Conservation (phyloP, 2,797 vertebrate genomes). For the Brotula barbata region DNA sequence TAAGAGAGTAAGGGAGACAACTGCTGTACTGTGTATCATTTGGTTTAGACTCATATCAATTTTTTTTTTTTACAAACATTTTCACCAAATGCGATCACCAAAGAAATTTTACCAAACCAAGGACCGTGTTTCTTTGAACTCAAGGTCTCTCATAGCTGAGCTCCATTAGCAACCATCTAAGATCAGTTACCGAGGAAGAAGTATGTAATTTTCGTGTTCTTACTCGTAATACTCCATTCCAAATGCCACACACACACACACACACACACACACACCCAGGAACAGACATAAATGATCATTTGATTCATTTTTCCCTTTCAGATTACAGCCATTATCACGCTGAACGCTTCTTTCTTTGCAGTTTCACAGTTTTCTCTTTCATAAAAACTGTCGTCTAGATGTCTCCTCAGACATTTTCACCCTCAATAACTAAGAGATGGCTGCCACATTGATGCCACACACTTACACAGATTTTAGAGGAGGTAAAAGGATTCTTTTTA, state of each 20-base stretch:
- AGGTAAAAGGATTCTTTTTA: not conserved
- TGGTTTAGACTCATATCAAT: too few relatives aligned
- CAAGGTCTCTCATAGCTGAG: constrained; percentile 13
- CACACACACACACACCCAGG: not conserved
- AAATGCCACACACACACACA: too few relatives aligned
- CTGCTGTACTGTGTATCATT: too few relatives aligned
- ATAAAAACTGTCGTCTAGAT: not conserved
- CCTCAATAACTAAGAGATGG: not conserved
- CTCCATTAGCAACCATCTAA: constrained; percentile 7
- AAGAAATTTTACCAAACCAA: not conserved
- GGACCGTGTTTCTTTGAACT: constrained; percentile 3
- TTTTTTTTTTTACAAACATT: constrained; percentile 10
- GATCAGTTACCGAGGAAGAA: constrained; percentile 12
- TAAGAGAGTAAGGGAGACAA: too few relatives aligned
- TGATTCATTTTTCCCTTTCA: constrained; percentile 9
- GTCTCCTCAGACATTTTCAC: constrained; percentile 7
- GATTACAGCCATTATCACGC: constrained; percentile 11
- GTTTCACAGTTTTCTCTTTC: constrained; percentile 5
- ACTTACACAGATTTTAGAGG: not conserved
- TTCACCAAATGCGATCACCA: not conserved
- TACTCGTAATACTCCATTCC: constrained; percentile 6
- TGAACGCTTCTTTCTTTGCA: constrained; percentile 2
- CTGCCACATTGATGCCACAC: not conserved
- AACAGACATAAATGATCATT: constrained; percentile 9
- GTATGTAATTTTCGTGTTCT: constrained; percentile 14